These are phyloP conservation scores for Delia radicum DNA, from an alignment of 1,140 invertebrate genomes.

Conservation along the genomic window DNA sequence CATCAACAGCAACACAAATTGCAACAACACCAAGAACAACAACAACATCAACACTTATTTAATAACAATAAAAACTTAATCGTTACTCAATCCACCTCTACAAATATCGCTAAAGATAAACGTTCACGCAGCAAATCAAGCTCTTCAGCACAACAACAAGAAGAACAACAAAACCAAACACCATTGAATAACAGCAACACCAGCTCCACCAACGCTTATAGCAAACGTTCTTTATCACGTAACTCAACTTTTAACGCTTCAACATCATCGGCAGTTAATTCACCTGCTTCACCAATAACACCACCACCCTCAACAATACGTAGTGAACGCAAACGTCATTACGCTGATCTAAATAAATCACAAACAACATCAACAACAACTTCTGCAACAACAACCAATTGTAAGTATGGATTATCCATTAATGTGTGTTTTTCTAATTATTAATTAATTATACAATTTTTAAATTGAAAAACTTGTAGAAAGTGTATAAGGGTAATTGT, in stretches of 20 bases:
- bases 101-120: no score
- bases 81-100: neutral
- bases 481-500: no score
- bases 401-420: no score
- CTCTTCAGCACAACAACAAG: slow-evolving; percentile 4
- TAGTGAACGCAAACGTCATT: slow-evolving; percentile 43
- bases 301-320: slow-evolving; percentile 30
- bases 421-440: no score
- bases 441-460: no score
- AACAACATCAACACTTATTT: neutral
- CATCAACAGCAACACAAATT: slow-evolving; percentile 33
- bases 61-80: slow-evolving; percentile 15
- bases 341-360: slow-evolving; percentile 27
- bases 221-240: slow-evolving; percentile 22
- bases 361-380: slow-evolving; percentile 6
- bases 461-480: no score
- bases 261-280: slow-evolving; percentile 5
- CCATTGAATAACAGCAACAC: slow-evolving; percentile 8
- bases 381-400: neutral
- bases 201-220: slow-evolving; percentile 15
- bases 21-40: slow-evolving; percentile 27
- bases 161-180: slow-evolving; percentile 26
- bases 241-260: slow-evolving; percentile 10
- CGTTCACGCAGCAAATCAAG: slow-evolving; percentile 20
- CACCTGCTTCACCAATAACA: neutral